Evolutionary conservation across 2,888 invertebrate genomes (phyloP).

Genomic region (Prosapia bicincta): DNA sequence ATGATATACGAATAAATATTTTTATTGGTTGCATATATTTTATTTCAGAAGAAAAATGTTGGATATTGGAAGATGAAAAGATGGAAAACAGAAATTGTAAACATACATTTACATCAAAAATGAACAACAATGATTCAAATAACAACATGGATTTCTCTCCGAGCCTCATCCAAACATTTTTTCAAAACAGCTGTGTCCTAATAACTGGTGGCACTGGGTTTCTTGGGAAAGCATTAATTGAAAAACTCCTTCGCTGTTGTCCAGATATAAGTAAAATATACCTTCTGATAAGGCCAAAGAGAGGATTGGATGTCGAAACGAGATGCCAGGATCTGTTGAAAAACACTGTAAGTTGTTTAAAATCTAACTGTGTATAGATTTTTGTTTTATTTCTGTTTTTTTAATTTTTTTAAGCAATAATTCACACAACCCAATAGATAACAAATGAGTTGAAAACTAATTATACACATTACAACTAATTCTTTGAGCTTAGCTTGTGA

Average conservation of each 20-base stretch:
- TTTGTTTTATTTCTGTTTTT: no score
- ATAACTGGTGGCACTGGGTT: slow-evolving; percentile 79
- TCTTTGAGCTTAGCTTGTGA: no score
- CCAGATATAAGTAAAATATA: slow-evolving; percentile 73
- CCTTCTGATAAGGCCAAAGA: slow-evolving; percentile 67
- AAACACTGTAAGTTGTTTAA: slow-evolving; percentile 37
- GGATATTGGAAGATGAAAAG: background rate
- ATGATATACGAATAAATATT: no score
- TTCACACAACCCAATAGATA: no score
- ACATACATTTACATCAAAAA: background rate
- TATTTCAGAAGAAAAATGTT: background rate
- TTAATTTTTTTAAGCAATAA: no score
- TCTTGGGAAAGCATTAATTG: slow-evolving; percentile 88
- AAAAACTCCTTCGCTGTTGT: slow-evolving; percentile 86
- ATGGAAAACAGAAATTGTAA: background rate
- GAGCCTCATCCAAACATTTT: slow-evolving; percentile 48
- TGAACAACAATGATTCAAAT: slow-evolving; percentile 23
- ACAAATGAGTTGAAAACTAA: no score
- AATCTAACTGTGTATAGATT: no score
- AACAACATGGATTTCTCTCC: slow-evolving; percentile 29
- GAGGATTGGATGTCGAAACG: slow-evolving; percentile 36
- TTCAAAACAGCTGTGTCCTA: slow-evolving; percentile 52
- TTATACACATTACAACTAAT: no score
- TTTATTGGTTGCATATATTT: no score
- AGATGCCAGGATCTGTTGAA: slow-evolving; percentile 40